Percentiles rank a stretch among this genome's conserved stretches.
phyloP scores from a whole-genome alignment of 2,113 vertebrate species.

The Colaptes auratus region DNA sequence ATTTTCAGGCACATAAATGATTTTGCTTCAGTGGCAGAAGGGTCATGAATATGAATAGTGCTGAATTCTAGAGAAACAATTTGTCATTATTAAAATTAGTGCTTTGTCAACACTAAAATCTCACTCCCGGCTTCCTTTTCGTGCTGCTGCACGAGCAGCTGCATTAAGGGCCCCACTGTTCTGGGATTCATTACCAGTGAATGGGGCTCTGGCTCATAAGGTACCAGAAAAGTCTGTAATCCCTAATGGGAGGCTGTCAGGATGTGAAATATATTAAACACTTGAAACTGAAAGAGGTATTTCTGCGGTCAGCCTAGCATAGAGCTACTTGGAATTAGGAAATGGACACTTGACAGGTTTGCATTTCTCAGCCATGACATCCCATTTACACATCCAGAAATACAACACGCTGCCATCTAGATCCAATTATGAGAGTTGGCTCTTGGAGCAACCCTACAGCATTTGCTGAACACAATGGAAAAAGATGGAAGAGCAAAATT shows the following conservation, averaged over 20 bases:
- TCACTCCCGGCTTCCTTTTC: conserved; percentile 9
- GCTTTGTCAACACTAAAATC: conserved; percentile 63
- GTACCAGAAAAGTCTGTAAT: not conserved
- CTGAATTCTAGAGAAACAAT: conserved; percentile 51
- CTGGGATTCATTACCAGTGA: not conserved
- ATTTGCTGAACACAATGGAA: not conserved
- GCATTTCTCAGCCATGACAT: not conserved
- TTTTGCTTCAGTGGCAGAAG: conserved; percentile 50
- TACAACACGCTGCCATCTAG: not conserved
- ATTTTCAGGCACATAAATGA: conserved; percentile 31
- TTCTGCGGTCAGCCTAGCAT: not conserved
- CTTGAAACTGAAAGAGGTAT: not conserved
- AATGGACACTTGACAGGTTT: not conserved
- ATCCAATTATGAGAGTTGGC: not conserved
- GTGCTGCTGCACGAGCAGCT: conserved; percentile 35
- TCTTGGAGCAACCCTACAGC: not conserved
- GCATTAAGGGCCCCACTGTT: not conserved
- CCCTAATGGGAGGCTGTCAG: conserved; percentile 22
- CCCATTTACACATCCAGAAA: not conserved
- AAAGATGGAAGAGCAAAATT: not conserved
- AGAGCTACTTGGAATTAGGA: not conserved
- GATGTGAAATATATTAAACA: not conserved
- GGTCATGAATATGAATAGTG: conserved; percentile 54
- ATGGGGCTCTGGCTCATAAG: not conserved
- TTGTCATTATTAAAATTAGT: conserved; percentile 75